Conservation (phyloP, 2,797 vertebrate species). For the Enteromius fasciolatus region DNA sequence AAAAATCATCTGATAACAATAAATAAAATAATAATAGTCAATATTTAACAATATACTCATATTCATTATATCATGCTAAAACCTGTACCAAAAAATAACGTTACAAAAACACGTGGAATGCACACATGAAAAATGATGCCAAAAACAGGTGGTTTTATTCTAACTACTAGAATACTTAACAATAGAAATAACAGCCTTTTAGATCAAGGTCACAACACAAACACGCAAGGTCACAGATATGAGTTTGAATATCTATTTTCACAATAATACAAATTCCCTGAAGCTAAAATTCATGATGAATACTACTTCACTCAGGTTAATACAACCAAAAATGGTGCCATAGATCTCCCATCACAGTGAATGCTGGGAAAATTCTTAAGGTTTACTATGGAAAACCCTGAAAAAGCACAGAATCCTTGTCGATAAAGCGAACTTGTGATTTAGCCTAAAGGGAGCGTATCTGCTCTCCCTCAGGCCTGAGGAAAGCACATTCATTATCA, state of each 20-base stretch:
- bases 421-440: slow-evolving; percentile 47
- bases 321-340: neutral
- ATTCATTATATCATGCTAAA: neutral
- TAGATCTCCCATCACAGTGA: slow-evolving; percentile 1
- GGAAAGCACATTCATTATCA: slow-evolving; percentile 51
- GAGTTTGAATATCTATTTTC: neutral
- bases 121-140: no score
- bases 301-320: neutral
- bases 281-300: neutral
- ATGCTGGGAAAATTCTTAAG: neutral
- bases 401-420: slow-evolving; percentile 22
- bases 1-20: no score
- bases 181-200: neutral
- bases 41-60: neutral
- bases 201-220: neutral
- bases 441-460: slow-evolving; percentile 43
- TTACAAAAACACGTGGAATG: no score
- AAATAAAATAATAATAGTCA: neutral
- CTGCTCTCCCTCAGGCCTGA: slow-evolving; percentile 30
- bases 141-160: neutral
- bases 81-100: neutral
- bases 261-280: neutral
- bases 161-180: neutral
- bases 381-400: slow-evolving; percentile 9
- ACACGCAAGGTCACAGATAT: neutral